phyloP scores from a whole-genome alignment of 2,113 vertebrate species.

The Phoenicopterus ruber region DNA sequence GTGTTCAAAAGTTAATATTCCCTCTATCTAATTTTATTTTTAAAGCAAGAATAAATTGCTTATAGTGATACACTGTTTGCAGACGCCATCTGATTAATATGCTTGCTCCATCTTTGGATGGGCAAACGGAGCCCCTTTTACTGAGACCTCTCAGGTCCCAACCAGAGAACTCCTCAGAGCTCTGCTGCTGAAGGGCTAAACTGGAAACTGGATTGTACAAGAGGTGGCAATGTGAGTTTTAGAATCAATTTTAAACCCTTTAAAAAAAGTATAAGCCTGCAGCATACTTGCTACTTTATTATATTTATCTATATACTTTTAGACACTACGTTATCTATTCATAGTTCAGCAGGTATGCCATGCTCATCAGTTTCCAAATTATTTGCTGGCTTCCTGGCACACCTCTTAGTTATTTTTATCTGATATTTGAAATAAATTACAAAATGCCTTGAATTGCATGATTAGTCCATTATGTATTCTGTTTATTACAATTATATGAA shows the following conservation, averaged over 20 bases:
- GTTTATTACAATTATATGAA: slow-evolving; percentile 73
- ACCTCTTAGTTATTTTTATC: slow-evolving; percentile 75
- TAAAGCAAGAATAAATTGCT: not conserved
- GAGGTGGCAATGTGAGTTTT: not conserved
- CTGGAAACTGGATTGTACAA: not conserved
- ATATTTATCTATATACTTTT: slow-evolving; percentile 57
- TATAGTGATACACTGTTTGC: not conserved
- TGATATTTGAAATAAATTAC: slow-evolving; percentile 74
- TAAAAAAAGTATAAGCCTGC: not conserved
- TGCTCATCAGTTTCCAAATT: slow-evolving; percentile 71
- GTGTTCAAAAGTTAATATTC: not conserved
- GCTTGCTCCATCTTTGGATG: not conserved
- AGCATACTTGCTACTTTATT: slow-evolving; percentile 1
- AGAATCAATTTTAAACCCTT: not conserved
- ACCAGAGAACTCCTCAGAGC: not conserved
- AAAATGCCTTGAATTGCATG: slow-evolving; percentile 73
- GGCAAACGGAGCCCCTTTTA: not conserved
- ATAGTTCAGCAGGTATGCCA: slow-evolving; percentile 67
- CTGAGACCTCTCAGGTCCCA: not conserved
- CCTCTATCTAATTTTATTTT: not conserved
- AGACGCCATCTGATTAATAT: not conserved
- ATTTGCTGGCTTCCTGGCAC: slow-evolving; percentile 70
- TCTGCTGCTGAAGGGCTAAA: not conserved
- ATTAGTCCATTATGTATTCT: slow-evolving; percentile 73
- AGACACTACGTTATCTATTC: slow-evolving; percentile 57